These are phyloP conservation scores for Pristionchus fissidentatus DNA, from an alignment of 2,888 invertebrate genomes.

Conservation along the genomic window DNA sequence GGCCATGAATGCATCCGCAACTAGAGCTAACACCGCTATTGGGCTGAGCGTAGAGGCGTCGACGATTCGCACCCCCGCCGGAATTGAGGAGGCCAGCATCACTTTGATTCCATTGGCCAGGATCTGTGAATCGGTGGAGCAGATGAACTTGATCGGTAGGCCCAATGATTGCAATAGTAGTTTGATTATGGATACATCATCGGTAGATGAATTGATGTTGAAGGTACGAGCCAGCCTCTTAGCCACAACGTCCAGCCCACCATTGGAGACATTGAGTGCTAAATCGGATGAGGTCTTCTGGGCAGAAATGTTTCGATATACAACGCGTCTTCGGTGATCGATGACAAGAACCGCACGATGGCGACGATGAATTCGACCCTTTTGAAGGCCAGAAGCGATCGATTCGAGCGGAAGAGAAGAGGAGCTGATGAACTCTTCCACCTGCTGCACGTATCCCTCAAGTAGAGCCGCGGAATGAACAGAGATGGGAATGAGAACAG, in stretches of 20 bases:
- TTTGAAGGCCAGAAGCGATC: neutral
- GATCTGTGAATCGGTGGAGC: neutral
- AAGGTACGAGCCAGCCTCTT: neutral
- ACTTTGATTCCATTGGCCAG: constrained; percentile 4
- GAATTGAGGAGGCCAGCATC: neutral
- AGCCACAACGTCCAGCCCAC: constrained; percentile 4
- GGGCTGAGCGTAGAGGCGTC: constrained; percentile 24
- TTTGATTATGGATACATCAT: neutral
- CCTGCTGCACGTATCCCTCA: neutral
- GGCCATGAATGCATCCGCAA: constrained; percentile 23
- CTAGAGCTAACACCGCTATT: neutral
- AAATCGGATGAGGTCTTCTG: neutral
- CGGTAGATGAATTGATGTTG: neutral
- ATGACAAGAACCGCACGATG: neutral
- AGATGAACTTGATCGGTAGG: neutral
- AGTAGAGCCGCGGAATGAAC: neutral
- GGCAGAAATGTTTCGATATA: neutral
- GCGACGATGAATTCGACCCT: neutral
- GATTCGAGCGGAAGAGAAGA: neutral
- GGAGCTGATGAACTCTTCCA: neutral
- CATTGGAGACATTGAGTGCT: neutral
- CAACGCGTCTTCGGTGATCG: constrained; percentile 34
- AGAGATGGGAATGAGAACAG: constrained; percentile 25
- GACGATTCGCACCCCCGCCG: neutral
- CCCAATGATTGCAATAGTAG: neutral